phyloP scores from a whole-genome alignment of 2,113 vertebrate genomes.

The Zosterops lateralis region DNA sequence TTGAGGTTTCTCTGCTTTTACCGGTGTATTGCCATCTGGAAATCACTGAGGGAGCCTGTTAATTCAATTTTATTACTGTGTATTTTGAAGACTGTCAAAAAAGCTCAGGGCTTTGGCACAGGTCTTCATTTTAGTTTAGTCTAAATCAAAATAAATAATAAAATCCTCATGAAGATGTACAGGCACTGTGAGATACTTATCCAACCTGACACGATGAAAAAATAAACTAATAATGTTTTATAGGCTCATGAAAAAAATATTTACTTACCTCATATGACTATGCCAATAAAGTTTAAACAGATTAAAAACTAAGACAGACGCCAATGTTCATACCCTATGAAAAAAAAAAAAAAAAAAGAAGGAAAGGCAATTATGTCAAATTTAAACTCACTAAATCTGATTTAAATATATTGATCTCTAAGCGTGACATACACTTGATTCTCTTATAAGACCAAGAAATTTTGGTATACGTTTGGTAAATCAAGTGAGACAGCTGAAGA shows the following conservation, averaged over 20 bases:
- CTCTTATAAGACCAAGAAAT: neutral
- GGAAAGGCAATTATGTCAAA: neutral
- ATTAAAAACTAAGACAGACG: slow-evolving; percentile 4
- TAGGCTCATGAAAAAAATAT: slow-evolving; percentile 52
- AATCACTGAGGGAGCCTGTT: slow-evolving; percentile 23
- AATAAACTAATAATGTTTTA: slow-evolving; percentile 63
- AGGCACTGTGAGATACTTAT: slow-evolving; percentile 33
- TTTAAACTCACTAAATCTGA: neutral
- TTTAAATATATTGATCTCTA: neutral
- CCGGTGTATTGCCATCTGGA: slow-evolving; percentile 10
- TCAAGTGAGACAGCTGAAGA: neutral
- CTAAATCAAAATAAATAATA: slow-evolving; percentile 66
- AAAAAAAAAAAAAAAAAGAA: neutral
- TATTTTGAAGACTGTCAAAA: slow-evolving; percentile 59
- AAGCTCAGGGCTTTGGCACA: slow-evolving; percentile 16
- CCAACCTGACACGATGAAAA: slow-evolving; percentile 35
- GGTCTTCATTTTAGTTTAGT: slow-evolving; percentile 51
- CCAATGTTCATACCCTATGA: neutral
- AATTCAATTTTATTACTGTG: slow-evolving; percentile 64
- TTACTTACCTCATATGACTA: slow-evolving; percentile 31
- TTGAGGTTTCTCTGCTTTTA: neutral
- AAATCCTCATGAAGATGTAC: slow-evolving; percentile 62
- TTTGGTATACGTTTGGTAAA: neutral
- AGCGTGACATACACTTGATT: neutral
- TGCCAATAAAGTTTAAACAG: slow-evolving; percentile 30